These are phyloP conservation scores for Brachionus koreanus DNA, from an alignment of 1,140 invertebrate genomes.

Conservation along the genomic window DNA sequence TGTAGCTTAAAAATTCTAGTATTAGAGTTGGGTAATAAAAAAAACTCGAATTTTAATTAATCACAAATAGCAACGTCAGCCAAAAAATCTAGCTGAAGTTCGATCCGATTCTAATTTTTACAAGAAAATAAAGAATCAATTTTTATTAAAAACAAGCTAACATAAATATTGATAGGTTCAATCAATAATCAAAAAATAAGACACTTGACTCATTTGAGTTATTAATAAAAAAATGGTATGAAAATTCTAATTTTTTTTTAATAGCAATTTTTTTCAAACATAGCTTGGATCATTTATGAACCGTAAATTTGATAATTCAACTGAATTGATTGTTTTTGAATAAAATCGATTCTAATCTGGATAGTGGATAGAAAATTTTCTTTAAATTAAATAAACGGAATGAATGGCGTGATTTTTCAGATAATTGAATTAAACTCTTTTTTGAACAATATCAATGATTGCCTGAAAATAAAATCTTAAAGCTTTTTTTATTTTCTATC, in stretches of 20 bases:
- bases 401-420: conserved; percentile 12
- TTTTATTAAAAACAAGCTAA: not conserved
- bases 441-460: not conserved
- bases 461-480: not conserved
- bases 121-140: not conserved
- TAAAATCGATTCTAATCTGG: not conserved
- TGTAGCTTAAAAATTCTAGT: not conserved
- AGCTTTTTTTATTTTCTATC: not conserved
- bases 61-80: not conserved
- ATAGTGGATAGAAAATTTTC: not conserved
- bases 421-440: conserved; percentile 17
- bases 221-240: not conserved
- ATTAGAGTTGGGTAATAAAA: not conserved
- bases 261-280: not conserved
- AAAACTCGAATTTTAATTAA: not conserved
- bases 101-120: not conserved
- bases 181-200: not conserved
- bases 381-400: not conserved
- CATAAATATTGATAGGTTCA: not conserved
- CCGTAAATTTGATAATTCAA: not conserved
- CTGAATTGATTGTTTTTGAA: not conserved
- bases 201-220: not conserved
- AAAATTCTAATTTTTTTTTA: not conserved
- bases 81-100: not conserved
- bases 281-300: not conserved